These are phyloP conservation scores for Oncorhynchus clarkii DNA, from an alignment of 2,113 vertebrate genomes.

Conservation along the genomic window DNA sequence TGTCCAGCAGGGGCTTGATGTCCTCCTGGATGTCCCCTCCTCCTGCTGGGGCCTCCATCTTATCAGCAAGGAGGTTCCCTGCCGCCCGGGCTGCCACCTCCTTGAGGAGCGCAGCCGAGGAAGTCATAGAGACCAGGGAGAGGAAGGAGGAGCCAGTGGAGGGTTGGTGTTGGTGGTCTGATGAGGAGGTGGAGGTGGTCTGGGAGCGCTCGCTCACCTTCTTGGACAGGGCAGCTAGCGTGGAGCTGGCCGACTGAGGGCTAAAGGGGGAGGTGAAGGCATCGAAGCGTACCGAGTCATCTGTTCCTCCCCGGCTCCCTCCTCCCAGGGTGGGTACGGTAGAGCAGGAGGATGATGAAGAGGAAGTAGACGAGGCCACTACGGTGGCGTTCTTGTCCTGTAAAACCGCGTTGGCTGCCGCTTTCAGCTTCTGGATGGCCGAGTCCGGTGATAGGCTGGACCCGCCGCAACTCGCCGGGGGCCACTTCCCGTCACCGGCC, in stretches of 20 bases:
- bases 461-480: slow-evolving; percentile 83
- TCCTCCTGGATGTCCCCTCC: slow-evolving; percentile 80
- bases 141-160: slow-evolving; percentile 92
- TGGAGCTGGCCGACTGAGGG: slow-evolving; percentile 97
- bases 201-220: slow-evolving; percentile 96
- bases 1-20: slow-evolving; percentile 85
- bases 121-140: slow-evolving; percentile 96
- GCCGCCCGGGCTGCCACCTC: slow-evolving; percentile 97
- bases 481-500: slow-evolving; percentile 94
- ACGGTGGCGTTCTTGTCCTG: slow-evolving; percentile 89
- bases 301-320: slow-evolving; percentile 78
- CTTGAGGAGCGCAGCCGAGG: slow-evolving; percentile 95
- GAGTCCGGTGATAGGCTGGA: slow-evolving; percentile 90
- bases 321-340: slow-evolving; percentile 61
- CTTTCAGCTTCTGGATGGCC: slow-evolving; percentile 97
- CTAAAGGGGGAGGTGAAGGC: slow-evolving; percentile 94
- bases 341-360: slow-evolving; percentile 66
- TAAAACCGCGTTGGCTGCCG: slow-evolving; percentile 93
- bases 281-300: slow-evolving; percentile 83
- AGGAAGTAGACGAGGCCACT: slow-evolving; percentile 61
- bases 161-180: slow-evolving; percentile 77
- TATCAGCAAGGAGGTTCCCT: slow-evolving; percentile 90
- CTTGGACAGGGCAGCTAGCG: slow-evolving; percentile 95
- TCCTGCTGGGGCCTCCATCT: slow-evolving; percentile 79
- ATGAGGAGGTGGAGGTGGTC: slow-evolving; percentile 78